Evolutionary conservation across 1,140 invertebrate genomes (phyloP), one percentile per base, ranked within the genome.

Genomic region (Adoxophyes honmai): DNA sequence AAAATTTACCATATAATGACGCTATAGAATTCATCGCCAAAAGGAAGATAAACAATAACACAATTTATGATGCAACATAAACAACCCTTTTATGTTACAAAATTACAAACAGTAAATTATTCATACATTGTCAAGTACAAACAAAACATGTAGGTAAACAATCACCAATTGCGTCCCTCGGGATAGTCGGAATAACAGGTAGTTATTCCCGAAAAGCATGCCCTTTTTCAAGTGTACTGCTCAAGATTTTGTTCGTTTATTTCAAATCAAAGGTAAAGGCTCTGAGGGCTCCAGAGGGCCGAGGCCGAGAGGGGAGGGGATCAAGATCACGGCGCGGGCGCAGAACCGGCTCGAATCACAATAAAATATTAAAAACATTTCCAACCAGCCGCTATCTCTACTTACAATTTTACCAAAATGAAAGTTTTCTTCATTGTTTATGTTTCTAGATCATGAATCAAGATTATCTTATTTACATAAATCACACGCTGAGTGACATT

Each of bases 291-390:
- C 51, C 52, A 62, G 57, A 70, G 70, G 65, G 55, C 57, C 57
- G 52, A 13, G 10, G 4, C 8, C 56, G 57, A 70, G 57, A 75
- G 61, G 74, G 68, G 60, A 64, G 67, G 70, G 75, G 76, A 75
- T 83, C 66, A 55, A 79, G 79, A 82, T 78, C 70, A 71, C 62
- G 70, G 60, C 60, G 34, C 42, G 62, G 61, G 62, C 53, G 62
- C 56, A 48, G 60, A 79, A 76, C 70, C 78, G 64, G 77, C 67
- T 68, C 55, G 54, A 62, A 71, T 69, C 55, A 52, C 60, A 70
- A 70, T 77, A 72, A 63, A 51, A 55, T 59, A 63, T 35, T 35
- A 51, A 59, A 48, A 16, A 58, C 55, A 62, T 64, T 64, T 59
- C 57, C 18, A 56, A 42, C n/a, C 57, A 15, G 4, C 21, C 8